Base-by-base conservation (phyloP, 92 coral and sea anemone species). In the Meandrina meandrites region DNA sequence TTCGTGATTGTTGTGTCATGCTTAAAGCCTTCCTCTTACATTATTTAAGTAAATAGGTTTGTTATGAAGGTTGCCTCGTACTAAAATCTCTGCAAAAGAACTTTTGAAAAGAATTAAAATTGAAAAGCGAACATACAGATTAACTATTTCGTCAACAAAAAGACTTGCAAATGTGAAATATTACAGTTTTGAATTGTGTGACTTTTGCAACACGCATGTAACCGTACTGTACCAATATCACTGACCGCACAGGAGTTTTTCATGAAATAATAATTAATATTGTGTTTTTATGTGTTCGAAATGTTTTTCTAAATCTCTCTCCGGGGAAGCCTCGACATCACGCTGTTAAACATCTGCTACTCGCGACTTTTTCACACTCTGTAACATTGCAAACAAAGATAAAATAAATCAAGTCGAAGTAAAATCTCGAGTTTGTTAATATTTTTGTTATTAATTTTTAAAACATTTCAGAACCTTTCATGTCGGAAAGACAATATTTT, bases 291-390 rank as follows among this genome's bases (percentile, higher is more conserved):
- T 32, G 27, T n/a, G 30, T 57, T 37, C 42, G 34, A 81, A 40
- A 42, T 40, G 45, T 24, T 42, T 81, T 62, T 64, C n/a, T 17
- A 13, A 83, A 35, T 32, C 53, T 70, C 68, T 24, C 86, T 19
- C 71, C 69, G 35, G 75, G 86, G 60, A 34, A 71, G 32, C 51
- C 40, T 71, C 40, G 53, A 56, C 22, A 17, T 51, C 86, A 72
- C 19, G 86, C 79, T 71, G 86, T 70, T 51, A 13, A 1, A 12
- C 86, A 83, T 32, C 79, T 83, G 86, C 51, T 11, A 30, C 31
- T 9, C 4, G 48, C 67, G 34, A 19, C 78, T 35, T 83, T 42
- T 73, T 72, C 86, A 4, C 79, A 72, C 69, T 36, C 28, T 4
- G 15, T 15, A 27, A 31, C 21, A 36, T 51, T 1, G 36, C 30